These are phyloP conservation scores for Acanthaster planci DNA, from an alignment of 35 echinoderm and acorn worm genomes.

Conservation along the genomic window DNA sequence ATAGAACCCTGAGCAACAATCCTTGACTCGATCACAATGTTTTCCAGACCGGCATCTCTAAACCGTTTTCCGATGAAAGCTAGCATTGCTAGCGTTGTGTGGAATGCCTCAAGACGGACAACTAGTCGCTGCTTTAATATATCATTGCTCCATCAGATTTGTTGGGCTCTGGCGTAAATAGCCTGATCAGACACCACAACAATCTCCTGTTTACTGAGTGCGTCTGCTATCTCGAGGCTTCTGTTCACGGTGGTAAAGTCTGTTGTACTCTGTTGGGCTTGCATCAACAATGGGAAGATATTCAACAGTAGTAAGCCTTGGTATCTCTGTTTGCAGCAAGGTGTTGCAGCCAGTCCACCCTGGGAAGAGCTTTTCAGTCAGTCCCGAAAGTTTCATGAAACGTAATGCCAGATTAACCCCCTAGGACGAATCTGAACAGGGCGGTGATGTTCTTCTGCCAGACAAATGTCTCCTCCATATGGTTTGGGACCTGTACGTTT, in stretches of 20 bases:
- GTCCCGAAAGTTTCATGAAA: too few relatives aligned
- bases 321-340: too few relatives aligned
- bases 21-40: conserved; percentile 32
- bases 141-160: conserved; percentile 51
- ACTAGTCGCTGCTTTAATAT: conserved; percentile 38
- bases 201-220: not conserved
- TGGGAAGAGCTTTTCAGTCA: too few relatives aligned
- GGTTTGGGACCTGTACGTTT: too few relatives aligned
- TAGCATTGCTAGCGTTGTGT: conserved; percentile 52
- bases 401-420: too few relatives aligned
- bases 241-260: conserved; percentile 39
- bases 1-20: conserved; percentile 16
- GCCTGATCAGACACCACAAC: conserved; percentile 71
- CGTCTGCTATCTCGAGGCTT: conserved; percentile 46
- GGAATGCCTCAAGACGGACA: conserved; percentile 65
- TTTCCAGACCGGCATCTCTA: not conserved
- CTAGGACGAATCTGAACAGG: too few relatives aligned
- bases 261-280: conserved; percentile 44
- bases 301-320: too few relatives aligned
- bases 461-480: too few relatives aligned
- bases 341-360: too few relatives aligned
- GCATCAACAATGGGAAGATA: too few relatives aligned
- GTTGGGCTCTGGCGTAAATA: conserved; percentile 65
- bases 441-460: too few relatives aligned
- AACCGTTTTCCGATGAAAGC: conserved; percentile 24